These are phyloP conservation scores for Drosophila pseudoananassae DNA, from an alignment of 1,140 invertebrate genomes.

Conservation along the genomic window DNA sequence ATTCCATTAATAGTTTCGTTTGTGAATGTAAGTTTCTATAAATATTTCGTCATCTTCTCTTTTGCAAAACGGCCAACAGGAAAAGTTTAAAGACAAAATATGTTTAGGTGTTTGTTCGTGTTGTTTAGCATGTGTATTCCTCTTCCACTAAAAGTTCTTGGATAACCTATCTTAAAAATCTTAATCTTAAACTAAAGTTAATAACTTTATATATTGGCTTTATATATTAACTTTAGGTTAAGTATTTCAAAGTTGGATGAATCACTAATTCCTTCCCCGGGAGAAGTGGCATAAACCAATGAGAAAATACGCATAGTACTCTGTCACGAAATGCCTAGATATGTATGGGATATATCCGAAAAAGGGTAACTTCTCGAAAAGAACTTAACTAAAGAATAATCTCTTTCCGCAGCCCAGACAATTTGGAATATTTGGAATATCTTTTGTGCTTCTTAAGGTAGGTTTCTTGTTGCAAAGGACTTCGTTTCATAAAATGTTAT, in stretches of 20 bases:
- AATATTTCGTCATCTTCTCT: slow-evolving; percentile 41
- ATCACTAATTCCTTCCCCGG: too few species aligned
- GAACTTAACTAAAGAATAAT: too few species aligned
- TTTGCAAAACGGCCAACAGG: slow-evolving; percentile 83
- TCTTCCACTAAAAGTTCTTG: neutral
- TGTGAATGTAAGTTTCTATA: slow-evolving; percentile 33
- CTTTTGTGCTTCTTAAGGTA: slow-evolving; percentile 30
- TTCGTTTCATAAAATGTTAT: slow-evolving; percentile 26
- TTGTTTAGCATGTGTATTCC: slow-evolving; percentile 9
- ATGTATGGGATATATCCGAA: too few species aligned
- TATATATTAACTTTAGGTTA: neutral
- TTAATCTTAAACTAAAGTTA: neutral
- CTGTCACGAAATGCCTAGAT: too few species aligned
- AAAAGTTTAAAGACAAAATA: slow-evolving; percentile 68
- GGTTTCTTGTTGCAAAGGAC: slow-evolving; percentile 8
- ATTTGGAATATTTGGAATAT: neutral
- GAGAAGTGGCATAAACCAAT: too few species aligned
- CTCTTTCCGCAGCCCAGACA: too few species aligned
- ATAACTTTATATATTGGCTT: too few species aligned
- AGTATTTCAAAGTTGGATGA: too few species aligned
- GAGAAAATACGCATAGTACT: too few species aligned
- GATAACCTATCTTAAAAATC: neutral
- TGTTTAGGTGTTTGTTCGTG: slow-evolving; percentile 30
- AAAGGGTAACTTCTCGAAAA: too few species aligned
- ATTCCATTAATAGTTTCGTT: slow-evolving; percentile 36